These are phyloP conservation scores for Numenius phaeopus DNA, from an alignment of 2,797 vertebrate genomes.

Conservation along the genomic window DNA sequence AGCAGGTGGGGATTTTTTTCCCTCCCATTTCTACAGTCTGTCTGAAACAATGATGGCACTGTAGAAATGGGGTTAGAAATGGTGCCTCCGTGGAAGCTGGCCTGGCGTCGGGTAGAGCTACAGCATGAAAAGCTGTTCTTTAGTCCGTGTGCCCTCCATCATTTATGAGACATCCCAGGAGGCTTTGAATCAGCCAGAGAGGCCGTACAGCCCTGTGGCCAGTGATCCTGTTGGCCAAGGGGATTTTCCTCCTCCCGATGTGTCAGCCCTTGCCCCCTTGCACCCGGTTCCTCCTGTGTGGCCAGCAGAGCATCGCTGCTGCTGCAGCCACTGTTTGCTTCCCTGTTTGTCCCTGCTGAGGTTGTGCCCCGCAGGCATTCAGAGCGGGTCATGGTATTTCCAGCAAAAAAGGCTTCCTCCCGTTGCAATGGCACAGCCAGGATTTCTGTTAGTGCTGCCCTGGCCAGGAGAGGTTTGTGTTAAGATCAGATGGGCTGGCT, in stretches of 20 bases:
- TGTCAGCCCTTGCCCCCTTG: not conserved
- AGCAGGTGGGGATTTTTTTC: not conserved
- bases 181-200: not conserved
- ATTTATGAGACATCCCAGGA: not conserved
- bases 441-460: not conserved
- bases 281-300: not conserved
- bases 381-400: not conserved
- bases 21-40: not conserved
- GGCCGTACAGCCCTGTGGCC: not conserved
- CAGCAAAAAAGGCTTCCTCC: not conserved
- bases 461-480: not conserved
- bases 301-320: not conserved
- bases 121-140: not conserved
- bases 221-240: not conserved
- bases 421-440: not conserved
- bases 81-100: fast-evolving
- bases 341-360: not conserved
- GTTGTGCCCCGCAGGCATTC: not conserved
- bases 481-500: not conserved
- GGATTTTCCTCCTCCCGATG: not conserved
- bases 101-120: not conserved
- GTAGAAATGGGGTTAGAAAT: not conserved
- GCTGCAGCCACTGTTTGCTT: not conserved
- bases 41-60: not conserved
- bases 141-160: not conserved